Base-by-base conservation (phyloP, 2,113 vertebrate species). In the Malurus cyaneus region DNA sequence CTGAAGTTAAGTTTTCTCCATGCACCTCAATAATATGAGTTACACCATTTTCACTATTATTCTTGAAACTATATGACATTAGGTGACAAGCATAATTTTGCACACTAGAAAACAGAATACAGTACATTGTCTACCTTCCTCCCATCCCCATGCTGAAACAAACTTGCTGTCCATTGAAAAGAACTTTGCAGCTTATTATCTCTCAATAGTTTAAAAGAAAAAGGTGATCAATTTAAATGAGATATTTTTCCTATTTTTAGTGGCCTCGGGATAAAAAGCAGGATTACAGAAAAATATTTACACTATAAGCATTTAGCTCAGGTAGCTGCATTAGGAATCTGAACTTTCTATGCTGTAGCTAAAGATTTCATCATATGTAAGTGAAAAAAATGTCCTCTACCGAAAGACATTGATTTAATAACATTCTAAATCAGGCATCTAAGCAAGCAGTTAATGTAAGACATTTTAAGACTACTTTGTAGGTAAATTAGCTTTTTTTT, bases 91-190 rank as follows among this genome's bases (percentile, higher is more conserved):
- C 31, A n/a, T 34, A 73, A 24, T 73, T 89, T 20, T 54, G 52
- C 77, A 89, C 26, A 34, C 5, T 56, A 50, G n/a, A 79, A 93
- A 65, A 24, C 12, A 69, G 10, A 8, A 76, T 12, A 49, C 2
- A 34, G 56, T 20, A 31, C 0, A 5, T 26, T 3, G 7, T 28
- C 2, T 66, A 20, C 9, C 16, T 23, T 3, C 4, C 17, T 18
- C 4, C 9, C 4, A 18, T 2, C 2, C 1, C 8, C 19, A 29
- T 1, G 4, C 18, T 53, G 50, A 84, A 88, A 25, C 7, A 54
- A 57, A 70, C 3, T 57, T 31, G 7, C 5, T 46, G 46, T 47
- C 16, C n/a, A 61, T 57, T 69, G 28, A 70, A 72, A 80, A 77
- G 1, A 47, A 65, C n/a, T 67, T 42, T 24, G 29, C 69, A 46